A percentile compares a stretch with the other conserved stretches of the same genome.
Evolutionary conservation across 37 sponge, comb jelly and placozoan genomes (phyloP).

Genomic region (Aplysina aerophoba): DNA sequence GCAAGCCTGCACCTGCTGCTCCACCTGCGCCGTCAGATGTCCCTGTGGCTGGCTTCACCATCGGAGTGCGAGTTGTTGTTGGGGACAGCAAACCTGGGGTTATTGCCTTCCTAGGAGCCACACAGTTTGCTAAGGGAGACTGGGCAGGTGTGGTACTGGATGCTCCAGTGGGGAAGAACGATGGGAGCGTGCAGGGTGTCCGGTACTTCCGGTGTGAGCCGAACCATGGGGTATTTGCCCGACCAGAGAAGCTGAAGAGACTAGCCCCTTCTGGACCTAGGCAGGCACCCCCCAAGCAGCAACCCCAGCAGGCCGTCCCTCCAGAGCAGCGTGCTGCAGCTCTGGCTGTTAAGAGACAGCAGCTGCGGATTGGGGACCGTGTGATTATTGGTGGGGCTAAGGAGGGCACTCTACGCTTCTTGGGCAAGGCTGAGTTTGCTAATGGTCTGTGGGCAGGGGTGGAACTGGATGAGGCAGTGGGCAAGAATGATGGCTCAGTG

Average conservation of each 20-base stretch:
- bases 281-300: not conserved
- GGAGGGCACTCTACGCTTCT: slow-evolving; percentile 76
- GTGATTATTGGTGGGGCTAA: slow-evolving; percentile 79
- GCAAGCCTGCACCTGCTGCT: not conserved
- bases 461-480: slow-evolving; percentile 75
- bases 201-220: slow-evolving; percentile 88
- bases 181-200: slow-evolving; percentile 89
- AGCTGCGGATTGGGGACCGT: slow-evolving; percentile 62
- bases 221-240: slow-evolving; percentile 85
- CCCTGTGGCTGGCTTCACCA: not conserved
- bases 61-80: slow-evolving; percentile 71
- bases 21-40: not conserved
- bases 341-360: slow-evolving; percentile 14
- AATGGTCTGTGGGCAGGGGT: slow-evolving; percentile 94
- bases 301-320: not conserved
- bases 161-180: slow-evolving; percentile 86
- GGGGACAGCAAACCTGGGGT: slow-evolving; percentile 71
- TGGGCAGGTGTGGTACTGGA: slow-evolving; percentile 93
- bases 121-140: slow-evolving; percentile 85
- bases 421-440: slow-evolving; percentile 90
- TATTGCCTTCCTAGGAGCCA: slow-evolving; percentile 85
- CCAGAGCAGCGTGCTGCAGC: not conserved
- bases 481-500: slow-evolving; percentile 93
- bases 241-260: slow-evolving; percentile 73
- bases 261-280: not conserved